Evolutionary conservation across 1,140 invertebrate genomes (phyloP).

Genomic region (Conus betulinus): DNA sequence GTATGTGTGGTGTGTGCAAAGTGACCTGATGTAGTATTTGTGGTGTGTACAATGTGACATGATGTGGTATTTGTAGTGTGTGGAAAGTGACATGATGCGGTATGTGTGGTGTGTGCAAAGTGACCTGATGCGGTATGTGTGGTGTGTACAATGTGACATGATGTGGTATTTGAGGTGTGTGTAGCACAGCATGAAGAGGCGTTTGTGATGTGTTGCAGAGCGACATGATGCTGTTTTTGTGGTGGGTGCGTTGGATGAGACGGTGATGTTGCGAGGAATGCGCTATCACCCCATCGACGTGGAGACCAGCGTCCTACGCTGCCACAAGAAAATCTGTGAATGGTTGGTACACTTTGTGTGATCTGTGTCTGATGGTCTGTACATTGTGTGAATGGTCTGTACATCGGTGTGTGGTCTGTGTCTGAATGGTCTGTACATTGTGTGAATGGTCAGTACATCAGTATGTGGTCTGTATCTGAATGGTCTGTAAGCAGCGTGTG

Average conservation of each 20-base stretch:
- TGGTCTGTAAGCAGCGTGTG: no score
- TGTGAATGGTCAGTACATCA: no score
- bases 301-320: constrained; percentile 97
- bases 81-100: constrained; percentile 72
- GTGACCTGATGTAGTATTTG: constrained; percentile 98
- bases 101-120: constrained; percentile 79
- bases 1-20: constrained; percentile 78
- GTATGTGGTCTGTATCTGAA: no score
- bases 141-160: constrained; percentile 96
- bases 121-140: constrained; percentile 99
- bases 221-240: constrained; percentile 99
- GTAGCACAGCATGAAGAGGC: constrained; percentile 97
- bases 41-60: constrained; percentile 98
- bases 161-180: constrained; percentile 77
- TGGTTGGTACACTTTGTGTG: constrained; percentile 82
- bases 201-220: constrained; percentile 79
- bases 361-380: constrained; percentile 82
- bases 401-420: no score
- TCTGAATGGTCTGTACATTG: no score
- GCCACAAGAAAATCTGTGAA: constrained; percentile 99
- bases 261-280: constrained; percentile 97
- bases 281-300: constrained; percentile 99
- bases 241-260: constrained; percentile 98
- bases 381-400: constrained; percentile 86
- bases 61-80: constrained; percentile 76